A percentile compares a stretch with the other conserved stretches of the same genome.
These are phyloP conservation scores for Laticauda laticaudata DNA, from an alignment of 2,113 vertebrate species.

Conservation along the genomic window DNA sequence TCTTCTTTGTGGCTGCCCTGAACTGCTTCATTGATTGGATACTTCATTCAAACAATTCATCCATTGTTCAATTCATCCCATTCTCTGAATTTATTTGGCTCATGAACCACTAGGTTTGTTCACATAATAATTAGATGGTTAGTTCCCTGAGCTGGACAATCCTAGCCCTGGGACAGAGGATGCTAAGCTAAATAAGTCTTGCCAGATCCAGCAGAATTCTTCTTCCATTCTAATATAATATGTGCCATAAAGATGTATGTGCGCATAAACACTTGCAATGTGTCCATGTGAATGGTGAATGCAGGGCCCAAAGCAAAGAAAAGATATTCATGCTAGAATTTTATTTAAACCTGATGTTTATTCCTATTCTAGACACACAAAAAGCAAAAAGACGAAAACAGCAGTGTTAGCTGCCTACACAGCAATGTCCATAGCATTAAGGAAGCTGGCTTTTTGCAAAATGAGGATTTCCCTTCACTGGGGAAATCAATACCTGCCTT, in stretches of 20 bases:
- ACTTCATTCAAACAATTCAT: not conserved
- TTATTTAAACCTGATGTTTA: not conserved
- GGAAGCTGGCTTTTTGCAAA: not conserved
- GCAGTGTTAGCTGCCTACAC: not conserved
- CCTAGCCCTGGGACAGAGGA: not conserved
- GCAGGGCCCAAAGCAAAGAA: not conserved
- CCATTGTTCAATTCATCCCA: not conserved
- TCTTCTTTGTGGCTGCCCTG: not conserved
- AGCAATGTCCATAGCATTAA: not conserved
- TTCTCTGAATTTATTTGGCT: not conserved
- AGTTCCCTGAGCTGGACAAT: not conserved
- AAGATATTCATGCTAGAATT: not conserved
- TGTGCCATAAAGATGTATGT: not conserved
- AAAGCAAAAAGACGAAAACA: not conserved
- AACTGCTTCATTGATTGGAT: not conserved
- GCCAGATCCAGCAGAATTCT: not conserved
- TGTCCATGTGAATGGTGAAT: not conserved
- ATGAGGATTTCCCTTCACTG: not conserved
- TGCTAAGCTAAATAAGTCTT: not conserved
- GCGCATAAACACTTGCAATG: not conserved
- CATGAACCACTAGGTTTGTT: not conserved
- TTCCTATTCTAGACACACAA: not conserved
- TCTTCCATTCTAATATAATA: not conserved
- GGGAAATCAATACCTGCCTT: constrained; percentile 26
- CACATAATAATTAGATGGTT: not conserved